Conservation (phyloP, 2,113 vertebrate genomes). For the Perccottus glenii region DNA sequence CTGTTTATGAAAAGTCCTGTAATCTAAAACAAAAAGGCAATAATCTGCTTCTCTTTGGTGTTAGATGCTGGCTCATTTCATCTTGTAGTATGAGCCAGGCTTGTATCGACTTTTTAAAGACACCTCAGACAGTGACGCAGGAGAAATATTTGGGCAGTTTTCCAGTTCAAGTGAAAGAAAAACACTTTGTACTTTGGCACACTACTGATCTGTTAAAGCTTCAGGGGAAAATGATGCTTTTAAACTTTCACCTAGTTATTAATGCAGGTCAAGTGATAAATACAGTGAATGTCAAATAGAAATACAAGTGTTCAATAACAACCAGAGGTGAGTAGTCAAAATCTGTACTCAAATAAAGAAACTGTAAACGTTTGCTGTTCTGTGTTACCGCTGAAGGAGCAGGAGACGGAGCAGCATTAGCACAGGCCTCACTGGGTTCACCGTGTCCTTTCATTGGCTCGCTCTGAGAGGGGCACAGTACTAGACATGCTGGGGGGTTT, state of each 20-base stretch:
- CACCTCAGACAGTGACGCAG: conserved; percentile 15
- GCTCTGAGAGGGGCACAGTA: conserved; percentile 13
- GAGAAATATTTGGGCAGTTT: conserved; percentile 3
- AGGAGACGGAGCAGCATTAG: conserved; percentile 15
- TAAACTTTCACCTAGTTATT: neutral
- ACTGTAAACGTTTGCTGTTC: no score
- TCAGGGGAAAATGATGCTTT: conserved; percentile 3
- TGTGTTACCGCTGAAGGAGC: conserved; percentile 53
- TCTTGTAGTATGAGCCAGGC: neutral
- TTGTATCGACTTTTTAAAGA: neutral
- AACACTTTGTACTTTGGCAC: neutral
- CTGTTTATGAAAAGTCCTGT: no score
- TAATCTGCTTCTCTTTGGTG: neutral
- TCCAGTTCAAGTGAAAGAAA: conserved; percentile 22
- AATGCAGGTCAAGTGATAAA: no score
- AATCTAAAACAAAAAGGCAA: no score
- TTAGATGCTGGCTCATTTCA: no score
- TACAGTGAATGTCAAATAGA: neutral
- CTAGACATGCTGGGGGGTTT: conserved; percentile 10
- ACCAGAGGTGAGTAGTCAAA: neutral
- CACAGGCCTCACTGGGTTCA: neutral
- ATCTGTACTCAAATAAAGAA: neutral
- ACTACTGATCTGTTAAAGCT: conserved; percentile 4
- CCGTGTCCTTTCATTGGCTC: neutral
- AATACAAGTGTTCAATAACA: no score